Percentiles rank a stretch among this genome's conserved stretches.
Conservation (phyloP, 2,113 vertebrate species). For the Lasiurus borealis region DNA sequence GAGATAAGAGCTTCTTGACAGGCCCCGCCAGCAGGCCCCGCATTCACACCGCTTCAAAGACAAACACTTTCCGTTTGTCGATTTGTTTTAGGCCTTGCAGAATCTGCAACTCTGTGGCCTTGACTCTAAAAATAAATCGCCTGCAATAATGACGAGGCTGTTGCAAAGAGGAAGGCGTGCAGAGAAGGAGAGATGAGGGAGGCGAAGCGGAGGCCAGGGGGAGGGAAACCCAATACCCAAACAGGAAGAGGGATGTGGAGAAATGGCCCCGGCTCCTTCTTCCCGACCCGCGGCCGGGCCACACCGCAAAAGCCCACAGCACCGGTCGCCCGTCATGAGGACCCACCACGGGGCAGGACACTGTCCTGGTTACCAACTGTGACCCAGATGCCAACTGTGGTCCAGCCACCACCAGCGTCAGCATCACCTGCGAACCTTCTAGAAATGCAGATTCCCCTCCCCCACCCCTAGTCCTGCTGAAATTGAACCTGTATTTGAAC, state of each 20-base stretch:
- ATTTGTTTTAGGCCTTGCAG: constrained; percentile 85
- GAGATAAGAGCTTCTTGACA: constrained; percentile 82
- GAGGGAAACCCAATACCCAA: constrained; percentile 66
- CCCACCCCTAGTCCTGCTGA: not conserved
- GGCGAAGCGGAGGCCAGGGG: not conserved
- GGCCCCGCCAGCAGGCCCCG: constrained; percentile 72
- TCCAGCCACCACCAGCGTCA: not conserved
- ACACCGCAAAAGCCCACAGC: constrained; percentile 13
- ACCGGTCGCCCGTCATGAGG: not conserved
- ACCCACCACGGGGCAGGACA: not conserved
- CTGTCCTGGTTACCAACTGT: not conserved
- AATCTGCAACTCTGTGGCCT: constrained; percentile 77
- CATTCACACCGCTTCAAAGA: constrained; percentile 82
- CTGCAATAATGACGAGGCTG: constrained; percentile 79
- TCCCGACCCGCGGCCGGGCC: not conserved
- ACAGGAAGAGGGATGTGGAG: constrained; percentile 68
- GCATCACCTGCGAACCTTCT: not conserved
- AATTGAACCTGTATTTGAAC: not conserved
- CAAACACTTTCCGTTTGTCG: constrained; percentile 80
- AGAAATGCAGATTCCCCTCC: not conserved
- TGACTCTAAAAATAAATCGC: constrained; percentile 80
- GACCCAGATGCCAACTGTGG: not conserved
- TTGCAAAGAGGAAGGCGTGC: constrained; percentile 75
- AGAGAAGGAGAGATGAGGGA: constrained; percentile 62
- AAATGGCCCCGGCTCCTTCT: constrained; percentile 62